phyloP scores from a whole-genome alignment of 2,888 invertebrate species.

The Nemotelus pantherinus region DNA sequence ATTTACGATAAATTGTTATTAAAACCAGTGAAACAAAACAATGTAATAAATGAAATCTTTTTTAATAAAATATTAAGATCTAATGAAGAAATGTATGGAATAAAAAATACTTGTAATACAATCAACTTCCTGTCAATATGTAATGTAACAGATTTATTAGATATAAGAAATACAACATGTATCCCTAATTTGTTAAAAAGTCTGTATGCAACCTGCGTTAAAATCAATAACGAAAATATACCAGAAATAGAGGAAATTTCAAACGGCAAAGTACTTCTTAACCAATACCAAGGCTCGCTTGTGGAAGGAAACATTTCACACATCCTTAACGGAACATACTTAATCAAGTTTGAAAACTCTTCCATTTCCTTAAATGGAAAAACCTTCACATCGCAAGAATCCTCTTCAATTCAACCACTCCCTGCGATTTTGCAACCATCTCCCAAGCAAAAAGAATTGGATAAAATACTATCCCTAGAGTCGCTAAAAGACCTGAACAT shows the following conservation, averaged over 20 bases:
- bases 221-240: not conserved
- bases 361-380: not conserved
- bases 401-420: slow-evolving; percentile 2
- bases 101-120: not conserved
- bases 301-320: not conserved
- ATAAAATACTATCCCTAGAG: slow-evolving; percentile 9
- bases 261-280: not conserved
- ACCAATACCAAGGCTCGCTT: not conserved
- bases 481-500: not conserved
- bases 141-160: not conserved
- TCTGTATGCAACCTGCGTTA: slow-evolving; percentile 6
- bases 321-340: not conserved
- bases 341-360: slow-evolving; percentile 1
- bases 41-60: not conserved
- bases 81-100: not conserved
- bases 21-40: not conserved
- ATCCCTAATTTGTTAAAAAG: slow-evolving; percentile 1
- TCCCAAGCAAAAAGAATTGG: not conserved
- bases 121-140: not conserved
- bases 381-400: slow-evolving; percentile 2
- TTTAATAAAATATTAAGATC: too few species aligned
- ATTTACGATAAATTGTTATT: not conserved
- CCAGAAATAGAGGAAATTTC: not conserved
- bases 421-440: slow-evolving; percentile 3
- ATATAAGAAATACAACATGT: not conserved